Base-by-base conservation (phyloP, 2,888 invertebrate species). In the Lepidocyrtoides sp. region DNA sequence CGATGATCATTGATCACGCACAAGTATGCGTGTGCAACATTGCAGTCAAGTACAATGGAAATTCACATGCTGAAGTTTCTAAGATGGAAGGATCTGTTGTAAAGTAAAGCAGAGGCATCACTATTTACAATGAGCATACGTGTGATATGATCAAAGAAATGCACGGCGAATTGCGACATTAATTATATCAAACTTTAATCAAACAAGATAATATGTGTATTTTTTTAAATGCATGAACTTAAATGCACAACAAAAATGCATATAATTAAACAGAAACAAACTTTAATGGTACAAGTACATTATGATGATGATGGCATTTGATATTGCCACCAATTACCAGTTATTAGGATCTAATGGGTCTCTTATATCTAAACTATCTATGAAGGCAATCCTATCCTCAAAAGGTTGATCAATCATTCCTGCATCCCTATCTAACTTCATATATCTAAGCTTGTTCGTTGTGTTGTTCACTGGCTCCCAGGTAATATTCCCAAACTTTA, bases 381-480 rank as follows among this genome's bases (percentile, higher is more conserved):
- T 87, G 14, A 91, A 91, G 0, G 26, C 75, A 0, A 87, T 75
- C 14, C 82, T 44, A 2, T 87, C 87, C 26, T 26, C 7, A 51
- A 75, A 87, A 0, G 91, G 91, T 26, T 92, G 91, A 36, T 89
- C 87, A 54, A 93, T 83, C 85, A 93, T 91, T 17, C 23, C 81
- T 17, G 83, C 69, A n/a, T 72, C 54, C 0, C 20, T 66, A n/a
- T 91, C 89, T 23, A 93, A 29, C 26, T 51, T 36, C 82, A 93
- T 82, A 17, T 91, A 91, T 26, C 48, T 29, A 1, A 91, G 29
- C 23, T 14, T 23, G 0, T 66, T 44, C 4, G 54, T 63, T 10
- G 69, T 17, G 14, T 75, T 23, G 2, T 32, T 26, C 4, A 91
- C 89, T 8, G 91, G 79, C 2, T 93, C 91, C 93, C 93, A 93